Base-by-base conservation (phyloP, 2,888 invertebrate species). In the Myathropa florea region DNA sequence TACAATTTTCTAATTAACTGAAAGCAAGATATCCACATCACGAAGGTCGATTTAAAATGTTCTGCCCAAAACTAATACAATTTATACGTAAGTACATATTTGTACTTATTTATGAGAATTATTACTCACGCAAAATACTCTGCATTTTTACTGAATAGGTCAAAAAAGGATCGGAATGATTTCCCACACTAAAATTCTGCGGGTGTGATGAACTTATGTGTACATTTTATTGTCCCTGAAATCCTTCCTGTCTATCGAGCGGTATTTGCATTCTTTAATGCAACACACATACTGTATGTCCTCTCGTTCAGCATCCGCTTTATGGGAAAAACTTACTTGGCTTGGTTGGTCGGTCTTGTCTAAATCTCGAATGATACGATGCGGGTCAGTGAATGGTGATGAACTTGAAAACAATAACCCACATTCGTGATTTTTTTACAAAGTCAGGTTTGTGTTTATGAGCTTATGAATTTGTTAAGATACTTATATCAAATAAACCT, bases 121-220 rank as follows among this genome's bases (percentile, higher is more conserved):
- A 39, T 39, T 39, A 39, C 39, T n/a, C 39, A 39, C 39, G 39
- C 39, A 39, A 39, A 6, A 39, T 18, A 18, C 60, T 75, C 64
- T 53, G 30, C 36, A 55, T 36, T 76, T 76, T 72, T 71, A 84
- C 76, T 61, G 33, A 76, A 73, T 73, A 65, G 78, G 70, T 63
- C 57, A 65, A 64, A 72, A 63, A 63, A 7, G 79, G 76, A 83
- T 83, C 83, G 63, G 83, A 68, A 71, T 67, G 4, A 71, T 76
- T 87, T 87, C 83, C 87, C 87, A 87, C 87, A 83, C 80, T 76
- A 12, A 12, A 76, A 77, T 72, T 83, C 83, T 87, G 87, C 87
- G 87, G 83, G 87, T 76, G 76, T 18, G 83, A 83, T 46, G 67
- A 73, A 78, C 86, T 78, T 78, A 78, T 70, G 65, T 33, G 12